These are phyloP conservation scores for Acanthosepion pharaonis DNA, from an alignment of 2,888 invertebrate genomes.

Conservation along the genomic window DNA sequence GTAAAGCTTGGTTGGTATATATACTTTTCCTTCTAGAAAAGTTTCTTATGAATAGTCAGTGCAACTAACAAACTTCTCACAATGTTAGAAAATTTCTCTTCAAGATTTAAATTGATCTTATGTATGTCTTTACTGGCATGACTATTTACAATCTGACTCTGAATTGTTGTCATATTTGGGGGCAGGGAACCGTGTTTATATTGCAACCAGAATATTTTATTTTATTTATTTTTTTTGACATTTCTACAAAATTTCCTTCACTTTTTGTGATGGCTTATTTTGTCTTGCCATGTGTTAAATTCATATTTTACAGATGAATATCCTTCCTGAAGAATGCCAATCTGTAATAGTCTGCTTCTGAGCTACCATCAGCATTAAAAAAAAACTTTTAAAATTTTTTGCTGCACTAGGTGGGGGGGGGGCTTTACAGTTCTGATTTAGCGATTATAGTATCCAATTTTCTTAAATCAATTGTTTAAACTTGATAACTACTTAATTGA, in stretches of 20 bases:
- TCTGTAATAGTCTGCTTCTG: background rate
- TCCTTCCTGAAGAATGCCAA: background rate
- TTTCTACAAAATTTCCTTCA: background rate
- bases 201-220: background rate
- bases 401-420: background rate
- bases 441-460: background rate
- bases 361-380: background rate
- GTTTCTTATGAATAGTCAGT: background rate
- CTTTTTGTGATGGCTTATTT: background rate
- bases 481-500: background rate
- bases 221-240: too few relatives aligned
- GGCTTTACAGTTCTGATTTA: background rate
- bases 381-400: background rate
- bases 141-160: background rate
- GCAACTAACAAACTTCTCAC: background rate
- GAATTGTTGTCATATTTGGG: background rate
- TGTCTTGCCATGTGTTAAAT: background rate
- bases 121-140: background rate
- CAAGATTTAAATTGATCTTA: background rate
- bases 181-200: background rate
- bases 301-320: background rate
- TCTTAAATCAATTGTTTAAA: background rate
- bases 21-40: background rate
- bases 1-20: background rate
- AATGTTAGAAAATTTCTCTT: background rate